phyloP scores from a whole-genome alignment of 2,888 invertebrate genomes.

The Drosophila putrida region DNA sequence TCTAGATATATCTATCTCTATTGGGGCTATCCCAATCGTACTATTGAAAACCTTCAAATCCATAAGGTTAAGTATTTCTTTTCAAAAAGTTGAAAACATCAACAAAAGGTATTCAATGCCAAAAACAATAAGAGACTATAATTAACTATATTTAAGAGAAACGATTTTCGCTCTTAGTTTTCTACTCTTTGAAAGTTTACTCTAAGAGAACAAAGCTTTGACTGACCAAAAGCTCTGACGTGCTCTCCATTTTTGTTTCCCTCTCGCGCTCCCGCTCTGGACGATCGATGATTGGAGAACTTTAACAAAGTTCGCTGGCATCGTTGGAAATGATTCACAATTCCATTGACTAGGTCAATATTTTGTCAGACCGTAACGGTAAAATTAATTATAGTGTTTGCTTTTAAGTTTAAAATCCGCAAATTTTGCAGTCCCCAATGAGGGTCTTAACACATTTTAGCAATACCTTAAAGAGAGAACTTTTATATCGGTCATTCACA shows the following conservation, averaged over 20 bases:
- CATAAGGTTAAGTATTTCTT: slow-evolving; percentile 49
- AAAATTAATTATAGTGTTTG: slow-evolving; percentile 55
- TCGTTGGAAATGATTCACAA: slow-evolving; percentile 53
- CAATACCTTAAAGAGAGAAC: not conserved
- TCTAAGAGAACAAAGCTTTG: slow-evolving; percentile 46
- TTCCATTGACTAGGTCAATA: slow-evolving; percentile 73
- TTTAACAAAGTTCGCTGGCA: slow-evolving; percentile 25
- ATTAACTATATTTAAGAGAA: slow-evolving; percentile 25
- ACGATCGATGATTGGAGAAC: slow-evolving; percentile 37
- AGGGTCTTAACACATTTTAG: slow-evolving; percentile 16
- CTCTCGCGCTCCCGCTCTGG: not conserved
- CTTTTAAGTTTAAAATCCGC: slow-evolving; percentile 39
- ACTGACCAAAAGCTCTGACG: slow-evolving; percentile 33
- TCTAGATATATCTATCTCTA: not conserved
- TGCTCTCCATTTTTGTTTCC: not conserved
- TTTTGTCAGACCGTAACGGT: slow-evolving; percentile 67
- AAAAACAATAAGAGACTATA: slow-evolving; percentile 10
- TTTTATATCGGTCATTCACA: slow-evolving; percentile 13
- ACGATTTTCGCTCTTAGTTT: slow-evolving; percentile 35
- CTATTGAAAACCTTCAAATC: slow-evolving; percentile 46
- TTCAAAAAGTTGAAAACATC: slow-evolving; percentile 28
- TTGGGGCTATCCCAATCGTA: slow-evolving; percentile 6
- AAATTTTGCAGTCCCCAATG: slow-evolving; percentile 44
- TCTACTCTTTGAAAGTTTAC: slow-evolving; percentile 37
- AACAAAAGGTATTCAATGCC: slow-evolving; percentile 44